A percentile compares a stretch with the other conserved stretches of the same genome.
Conservation (phyloP, 1,140 invertebrate genomes). For the Bombus fervidus region DNA sequence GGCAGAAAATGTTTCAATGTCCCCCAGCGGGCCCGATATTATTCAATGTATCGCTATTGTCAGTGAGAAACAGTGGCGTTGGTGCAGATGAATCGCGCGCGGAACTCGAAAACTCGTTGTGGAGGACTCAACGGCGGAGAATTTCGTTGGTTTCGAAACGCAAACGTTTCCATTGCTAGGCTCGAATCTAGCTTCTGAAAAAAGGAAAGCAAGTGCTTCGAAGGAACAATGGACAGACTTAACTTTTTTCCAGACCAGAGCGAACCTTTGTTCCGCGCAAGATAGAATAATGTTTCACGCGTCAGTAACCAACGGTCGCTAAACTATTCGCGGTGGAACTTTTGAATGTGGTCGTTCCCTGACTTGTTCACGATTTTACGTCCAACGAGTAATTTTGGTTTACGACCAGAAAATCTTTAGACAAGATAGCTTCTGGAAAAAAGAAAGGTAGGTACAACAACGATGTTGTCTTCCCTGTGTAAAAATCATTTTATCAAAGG, state of each 20-base stretch:
- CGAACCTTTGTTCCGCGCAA: neutral
- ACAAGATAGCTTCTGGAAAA: neutral
- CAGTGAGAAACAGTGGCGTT: neutral
- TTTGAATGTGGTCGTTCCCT: neutral
- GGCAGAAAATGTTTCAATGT: constrained; percentile 44
- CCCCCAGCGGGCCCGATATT: constrained; percentile 7
- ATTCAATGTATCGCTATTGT: constrained; percentile 55
- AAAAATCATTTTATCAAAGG: neutral
- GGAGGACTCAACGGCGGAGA: neutral
- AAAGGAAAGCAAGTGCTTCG: neutral
- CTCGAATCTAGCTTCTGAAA: neutral
- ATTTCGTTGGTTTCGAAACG: neutral
- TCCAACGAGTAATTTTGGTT: neutral
- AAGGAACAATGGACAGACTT: constrained; percentile 6
- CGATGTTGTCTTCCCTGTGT: neutral
- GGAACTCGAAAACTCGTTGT: constrained; percentile 11
- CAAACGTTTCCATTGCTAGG: neutral
- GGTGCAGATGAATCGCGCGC: constrained; percentile 16
- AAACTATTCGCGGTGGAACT: neutral
- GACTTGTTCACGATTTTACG: neutral
- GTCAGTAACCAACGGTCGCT: neutral
- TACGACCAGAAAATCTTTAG: neutral
- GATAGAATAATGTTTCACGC: constrained; percentile 14
- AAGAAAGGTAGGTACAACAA: too few species aligned
- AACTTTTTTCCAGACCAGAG: neutral